These are phyloP conservation scores for Diglossa brunneiventris DNA, from an alignment of 2,113 vertebrate species.

Conservation along the genomic window DNA sequence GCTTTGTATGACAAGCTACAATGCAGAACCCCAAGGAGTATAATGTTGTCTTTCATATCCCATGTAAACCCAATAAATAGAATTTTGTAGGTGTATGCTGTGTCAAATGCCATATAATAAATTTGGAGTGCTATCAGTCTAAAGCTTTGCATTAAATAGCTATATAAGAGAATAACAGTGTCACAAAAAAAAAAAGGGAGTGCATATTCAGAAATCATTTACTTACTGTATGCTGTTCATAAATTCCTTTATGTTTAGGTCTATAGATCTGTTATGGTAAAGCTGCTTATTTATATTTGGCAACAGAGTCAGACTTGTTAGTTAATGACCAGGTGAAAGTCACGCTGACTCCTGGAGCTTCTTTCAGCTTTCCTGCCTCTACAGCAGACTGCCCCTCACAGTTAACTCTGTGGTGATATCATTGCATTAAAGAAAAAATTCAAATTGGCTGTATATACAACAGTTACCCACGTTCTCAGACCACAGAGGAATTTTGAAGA, in stretches of 20 bases:
- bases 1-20: background rate
- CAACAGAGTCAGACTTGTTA: background rate
- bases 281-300: background rate
- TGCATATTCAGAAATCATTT: background rate
- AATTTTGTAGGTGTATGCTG: background rate
- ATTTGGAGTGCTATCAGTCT: background rate
- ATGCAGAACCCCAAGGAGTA: background rate
- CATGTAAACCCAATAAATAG: background rate
- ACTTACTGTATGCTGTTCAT: background rate
- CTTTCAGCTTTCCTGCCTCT: background rate
- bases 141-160: background rate
- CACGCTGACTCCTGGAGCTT: background rate
- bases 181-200: background rate
- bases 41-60: background rate
- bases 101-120: background rate
- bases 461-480: background rate
- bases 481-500: background rate
- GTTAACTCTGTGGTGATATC: background rate
- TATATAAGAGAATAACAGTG: background rate
- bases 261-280: background rate
- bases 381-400: background rate
- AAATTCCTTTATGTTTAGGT: background rate
- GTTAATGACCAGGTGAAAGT: background rate
- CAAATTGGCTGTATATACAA: background rate
- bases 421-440: background rate